phyloP scores from a whole-genome alignment of 2,888 invertebrate species.

The Hyles lineata region DNA sequence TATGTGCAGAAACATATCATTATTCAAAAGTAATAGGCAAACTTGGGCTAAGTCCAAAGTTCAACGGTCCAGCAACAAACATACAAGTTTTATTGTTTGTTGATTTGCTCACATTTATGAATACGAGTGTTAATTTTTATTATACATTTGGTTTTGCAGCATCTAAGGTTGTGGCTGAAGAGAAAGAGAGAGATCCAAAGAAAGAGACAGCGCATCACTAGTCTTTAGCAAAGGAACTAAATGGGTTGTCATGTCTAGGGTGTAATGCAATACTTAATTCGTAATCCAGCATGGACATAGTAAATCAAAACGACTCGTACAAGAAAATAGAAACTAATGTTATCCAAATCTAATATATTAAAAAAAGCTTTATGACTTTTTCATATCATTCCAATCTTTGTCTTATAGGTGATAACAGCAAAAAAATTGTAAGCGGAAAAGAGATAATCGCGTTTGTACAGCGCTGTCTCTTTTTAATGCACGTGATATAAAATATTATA shows the following conservation, averaged over 20 bases:
- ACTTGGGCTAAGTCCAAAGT: slow-evolving; percentile 44
- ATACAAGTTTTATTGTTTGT: slow-evolving; percentile 27
- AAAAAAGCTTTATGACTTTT: too few relatives aligned
- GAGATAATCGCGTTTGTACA: neutral
- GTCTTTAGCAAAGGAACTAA: too few relatives aligned
- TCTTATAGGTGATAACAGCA: neutral
- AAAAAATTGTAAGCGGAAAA: neutral
- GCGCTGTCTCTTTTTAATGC: neutral
- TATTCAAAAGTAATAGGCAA: slow-evolving; percentile 39
- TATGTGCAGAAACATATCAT: slow-evolving; percentile 35
- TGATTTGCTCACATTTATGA: slow-evolving; percentile 1
- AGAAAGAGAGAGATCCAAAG: too few relatives aligned
- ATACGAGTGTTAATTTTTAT: neutral
- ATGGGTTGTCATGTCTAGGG: too few relatives aligned
- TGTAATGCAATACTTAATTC: too few relatives aligned
- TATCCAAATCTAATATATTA: too few relatives aligned
- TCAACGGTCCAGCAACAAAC: slow-evolving; percentile 39
- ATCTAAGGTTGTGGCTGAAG: neutral
- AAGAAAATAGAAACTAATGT: too few relatives aligned
- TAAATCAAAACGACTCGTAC: too few relatives aligned
- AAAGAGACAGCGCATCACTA: too few relatives aligned
- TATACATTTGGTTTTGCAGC: neutral
- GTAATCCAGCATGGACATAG: too few relatives aligned
- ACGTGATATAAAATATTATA: neutral
- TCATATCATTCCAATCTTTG: neutral